phyloP scores from a whole-genome alignment of 2,113 vertebrate genomes.

The Scytalopus superciliaris region DNA sequence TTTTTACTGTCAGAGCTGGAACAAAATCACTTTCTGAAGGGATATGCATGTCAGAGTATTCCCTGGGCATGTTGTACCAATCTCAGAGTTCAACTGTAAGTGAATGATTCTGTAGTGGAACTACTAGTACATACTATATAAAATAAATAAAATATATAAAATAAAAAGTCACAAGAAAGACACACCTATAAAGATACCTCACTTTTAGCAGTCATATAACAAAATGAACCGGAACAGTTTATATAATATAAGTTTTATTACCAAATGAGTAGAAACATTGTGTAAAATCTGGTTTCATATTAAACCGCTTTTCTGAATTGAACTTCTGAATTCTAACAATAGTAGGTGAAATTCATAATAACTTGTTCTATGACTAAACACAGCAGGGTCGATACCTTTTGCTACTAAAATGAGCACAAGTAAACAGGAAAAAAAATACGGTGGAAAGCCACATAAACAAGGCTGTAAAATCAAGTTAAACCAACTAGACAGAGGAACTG shows the following conservation, averaged over 20 bases:
- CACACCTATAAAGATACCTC: background rate
- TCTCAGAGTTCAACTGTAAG: background rate
- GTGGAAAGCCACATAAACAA: background rate
- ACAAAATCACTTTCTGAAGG: conserved; percentile 34
- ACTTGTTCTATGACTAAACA: background rate
- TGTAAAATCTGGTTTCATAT: background rate
- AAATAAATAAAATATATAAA: background rate
- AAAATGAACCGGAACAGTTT: background rate
- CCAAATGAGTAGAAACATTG: background rate
- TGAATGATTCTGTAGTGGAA: background rate
- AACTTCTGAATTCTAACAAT: background rate
- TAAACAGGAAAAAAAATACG: background rate
- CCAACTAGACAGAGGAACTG: background rate
- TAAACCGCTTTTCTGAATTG: background rate
- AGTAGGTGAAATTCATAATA: background rate
- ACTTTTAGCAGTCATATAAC: background rate
- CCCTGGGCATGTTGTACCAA: background rate
- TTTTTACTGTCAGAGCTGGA: conserved; percentile 27
- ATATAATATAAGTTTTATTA: background rate
- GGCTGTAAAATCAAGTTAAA: background rate
- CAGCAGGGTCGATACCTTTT: background rate
- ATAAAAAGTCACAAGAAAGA: background rate
- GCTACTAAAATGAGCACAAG: background rate
- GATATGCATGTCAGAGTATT: background rate
- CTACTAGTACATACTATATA: background rate